phyloP scores from a whole-genome alignment of 2,797 vertebrate genomes.

The Saxicola maurus region DNA sequence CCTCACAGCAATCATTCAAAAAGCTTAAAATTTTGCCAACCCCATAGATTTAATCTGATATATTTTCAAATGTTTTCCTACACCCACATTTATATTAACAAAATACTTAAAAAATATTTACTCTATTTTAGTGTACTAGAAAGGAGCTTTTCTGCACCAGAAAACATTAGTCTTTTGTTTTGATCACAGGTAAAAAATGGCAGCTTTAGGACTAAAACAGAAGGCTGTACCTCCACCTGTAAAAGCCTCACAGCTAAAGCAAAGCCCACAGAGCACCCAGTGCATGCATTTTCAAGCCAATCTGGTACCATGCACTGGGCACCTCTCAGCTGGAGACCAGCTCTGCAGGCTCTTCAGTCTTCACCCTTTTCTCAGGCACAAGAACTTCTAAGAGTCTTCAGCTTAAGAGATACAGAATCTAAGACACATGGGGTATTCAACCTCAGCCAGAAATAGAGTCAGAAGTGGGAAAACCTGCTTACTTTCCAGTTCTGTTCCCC shows the following conservation, averaged over 20 bases:
- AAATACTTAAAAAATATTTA: background rate
- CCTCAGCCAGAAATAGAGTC: background rate
- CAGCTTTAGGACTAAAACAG: background rate
- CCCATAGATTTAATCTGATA: background rate
- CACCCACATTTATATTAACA: background rate
- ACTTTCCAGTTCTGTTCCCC: background rate
- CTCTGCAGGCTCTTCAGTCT: background rate
- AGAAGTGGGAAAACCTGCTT: background rate
- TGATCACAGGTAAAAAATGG: background rate
- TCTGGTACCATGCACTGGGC: background rate
- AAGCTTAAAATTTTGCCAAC: background rate
- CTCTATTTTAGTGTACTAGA: background rate
- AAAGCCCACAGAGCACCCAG: accelerated
- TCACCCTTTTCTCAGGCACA: background rate
- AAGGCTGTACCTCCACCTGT: background rate
- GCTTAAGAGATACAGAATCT: background rate
- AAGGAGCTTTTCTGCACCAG: background rate
- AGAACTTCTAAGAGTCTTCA: background rate
- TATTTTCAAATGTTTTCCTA: background rate
- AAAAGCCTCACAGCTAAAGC: background rate
- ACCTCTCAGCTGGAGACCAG: background rate
- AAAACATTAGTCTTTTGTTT: background rate
- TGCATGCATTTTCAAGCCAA: background rate
- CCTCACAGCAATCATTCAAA: background rate
- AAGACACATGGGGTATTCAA: background rate